These are phyloP conservation scores for Anagyrus pseudococci DNA, from an alignment of 2,888 invertebrate species.

Conservation along the genomic window DNA sequence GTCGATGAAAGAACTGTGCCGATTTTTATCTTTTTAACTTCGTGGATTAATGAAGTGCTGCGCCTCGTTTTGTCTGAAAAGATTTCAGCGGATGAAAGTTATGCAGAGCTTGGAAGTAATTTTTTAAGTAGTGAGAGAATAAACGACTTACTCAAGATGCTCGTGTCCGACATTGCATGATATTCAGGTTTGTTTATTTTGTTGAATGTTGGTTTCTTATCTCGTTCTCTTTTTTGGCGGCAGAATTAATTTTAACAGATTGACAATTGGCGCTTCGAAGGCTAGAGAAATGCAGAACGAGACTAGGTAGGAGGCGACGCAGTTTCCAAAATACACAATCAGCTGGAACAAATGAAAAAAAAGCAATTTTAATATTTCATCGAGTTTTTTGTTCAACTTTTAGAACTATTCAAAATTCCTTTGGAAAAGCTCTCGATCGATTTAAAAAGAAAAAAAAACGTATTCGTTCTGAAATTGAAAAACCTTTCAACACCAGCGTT, in stretches of 20 bases:
- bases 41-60: too few species aligned
- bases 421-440: too few species aligned
- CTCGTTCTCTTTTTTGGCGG: slow-evolving; percentile 60
- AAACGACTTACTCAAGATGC: slow-evolving; percentile 26
- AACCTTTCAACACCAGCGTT: too few species aligned
- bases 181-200: too few species aligned
- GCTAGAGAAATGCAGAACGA: slow-evolving; percentile 80
- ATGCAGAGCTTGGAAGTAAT: too few species aligned
- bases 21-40: too few species aligned
- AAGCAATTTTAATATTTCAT: background rate
- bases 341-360: slow-evolving; percentile 60
- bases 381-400: background rate
- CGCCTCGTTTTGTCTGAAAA: slow-evolving; percentile 19
- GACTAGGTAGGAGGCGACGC: slow-evolving; percentile 76
- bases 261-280: slow-evolving; percentile 83
- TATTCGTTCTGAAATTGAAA: too few species aligned
- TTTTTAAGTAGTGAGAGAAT: too few species aligned
- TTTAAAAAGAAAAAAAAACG: too few species aligned
- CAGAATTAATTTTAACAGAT: slow-evolving; percentile 74
- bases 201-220: slow-evolving; percentile 43
- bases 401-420: too few species aligned
- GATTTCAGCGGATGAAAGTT: too few species aligned
- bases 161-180: background rate
- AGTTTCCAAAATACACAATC: slow-evolving; percentile 77
- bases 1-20: too few species aligned